Evolutionary conservation across 2,113 vertebrate species (phyloP), one percentile per base, ranked within the genome.

Genomic region (Oreamnos americanus): DNA sequence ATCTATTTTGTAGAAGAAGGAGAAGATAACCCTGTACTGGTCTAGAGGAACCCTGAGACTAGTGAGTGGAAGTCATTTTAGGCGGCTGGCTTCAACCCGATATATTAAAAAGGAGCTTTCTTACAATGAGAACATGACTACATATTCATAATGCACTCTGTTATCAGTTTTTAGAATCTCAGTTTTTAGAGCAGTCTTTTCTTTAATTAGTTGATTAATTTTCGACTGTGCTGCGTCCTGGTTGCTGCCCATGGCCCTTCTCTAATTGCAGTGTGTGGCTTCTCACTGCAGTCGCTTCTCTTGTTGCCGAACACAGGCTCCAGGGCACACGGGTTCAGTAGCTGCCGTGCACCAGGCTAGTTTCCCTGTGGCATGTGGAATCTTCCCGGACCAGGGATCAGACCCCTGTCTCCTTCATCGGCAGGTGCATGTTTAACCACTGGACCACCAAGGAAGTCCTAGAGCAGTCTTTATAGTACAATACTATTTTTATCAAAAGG

Each of bases 221-320:
- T 71, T 71, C 1, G 4, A 3, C 5, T 39, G 19, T 36, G 5
- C 3, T 39, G 67, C 23, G 19, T 6, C 67, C 39, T 71, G 67
- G 67, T 23, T 71, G 67, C 67, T 71, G 67, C 67, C 67, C 3
- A 2, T 12, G 67, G 67, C n/a, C 67, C 67, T 71, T 39, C 19
- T 23, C 67, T 23, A 23, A 39, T 71, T 39, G 67, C n/a, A 39
- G 19, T 23, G n/a, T 0, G 0, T 0, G 0, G 19, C 67, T 71
- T 71, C n/a, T 71, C 19, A 39, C 6, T 39, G 67, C 5, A 12
- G 67, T 23, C 2, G 19, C n/a, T 13, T 13, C 67, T 71, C n/a
- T 36, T 36, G 19, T 39, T 39, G 19, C 19, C 3, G 67, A 23
- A 23, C n/a, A 39, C n/a, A 39, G 67, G 67, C n/a, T 71, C 19